These are phyloP conservation scores for Schizopygopsis pylzovi DNA, from an alignment of 2,797 vertebrate species.

Conservation along the genomic window DNA sequence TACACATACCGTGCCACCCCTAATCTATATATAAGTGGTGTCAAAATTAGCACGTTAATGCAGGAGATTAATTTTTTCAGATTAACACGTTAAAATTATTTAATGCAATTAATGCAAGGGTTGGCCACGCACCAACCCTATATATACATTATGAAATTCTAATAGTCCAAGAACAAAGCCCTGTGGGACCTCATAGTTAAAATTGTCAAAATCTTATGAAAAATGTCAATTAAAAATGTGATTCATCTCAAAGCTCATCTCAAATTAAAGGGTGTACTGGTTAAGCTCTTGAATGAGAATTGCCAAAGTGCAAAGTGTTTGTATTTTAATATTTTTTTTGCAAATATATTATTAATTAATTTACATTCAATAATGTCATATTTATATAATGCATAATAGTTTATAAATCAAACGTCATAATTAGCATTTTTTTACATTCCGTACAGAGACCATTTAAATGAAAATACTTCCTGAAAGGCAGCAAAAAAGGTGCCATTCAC, in stretches of 20 bases:
- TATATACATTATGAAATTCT: not conserved
- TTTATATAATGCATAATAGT: not conserved
- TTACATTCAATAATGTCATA: not conserved
- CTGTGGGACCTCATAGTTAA: not conserved
- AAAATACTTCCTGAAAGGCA: not conserved
- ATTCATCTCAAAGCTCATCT: not conserved
- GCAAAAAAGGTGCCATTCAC: not conserved
- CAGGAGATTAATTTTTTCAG: too few relatives aligned
- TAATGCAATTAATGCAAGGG: too few relatives aligned
- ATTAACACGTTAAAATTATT: too few relatives aligned
- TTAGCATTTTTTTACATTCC: not conserved
- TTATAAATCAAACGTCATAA: not conserved
- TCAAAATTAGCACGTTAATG: too few relatives aligned
- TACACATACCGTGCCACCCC: too few relatives aligned
- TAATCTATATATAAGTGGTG: not conserved
- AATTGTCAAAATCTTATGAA: not conserved
- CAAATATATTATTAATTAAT: not conserved
- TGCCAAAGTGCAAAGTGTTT: not conserved
- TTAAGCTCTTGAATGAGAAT: not conserved
- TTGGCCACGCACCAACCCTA: not conserved
- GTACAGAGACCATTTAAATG: not conserved
- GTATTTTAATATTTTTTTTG: not conserved
- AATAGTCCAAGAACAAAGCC: not conserved
- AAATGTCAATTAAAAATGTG: not conserved
- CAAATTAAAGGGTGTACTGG: not conserved